Conservation (phyloP, 2,888 invertebrate genomes). For the Mythimna loreyi region DNA sequence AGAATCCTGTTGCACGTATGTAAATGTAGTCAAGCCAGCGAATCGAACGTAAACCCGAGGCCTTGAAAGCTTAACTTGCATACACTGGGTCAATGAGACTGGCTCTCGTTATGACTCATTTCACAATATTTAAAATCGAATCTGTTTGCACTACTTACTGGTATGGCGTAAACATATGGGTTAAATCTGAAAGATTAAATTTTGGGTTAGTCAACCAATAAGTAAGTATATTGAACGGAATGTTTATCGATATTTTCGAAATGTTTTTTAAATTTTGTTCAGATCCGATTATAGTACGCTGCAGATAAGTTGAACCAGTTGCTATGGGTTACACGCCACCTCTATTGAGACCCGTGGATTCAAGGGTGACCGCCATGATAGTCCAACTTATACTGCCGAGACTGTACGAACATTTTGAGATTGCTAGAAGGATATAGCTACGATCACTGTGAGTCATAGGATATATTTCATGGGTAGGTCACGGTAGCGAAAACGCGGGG, state of each 20-base stretch:
- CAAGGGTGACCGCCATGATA: too few relatives aligned
- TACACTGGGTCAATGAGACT: conserved; percentile 41
- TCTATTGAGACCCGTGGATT: too few relatives aligned
- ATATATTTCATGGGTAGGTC: neutral
- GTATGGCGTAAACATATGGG: neutral
- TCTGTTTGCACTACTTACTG: conserved; percentile 16
- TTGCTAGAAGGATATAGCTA: too few relatives aligned
- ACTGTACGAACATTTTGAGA: neutral
- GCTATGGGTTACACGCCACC: too few relatives aligned
- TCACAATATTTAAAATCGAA: conserved; percentile 41
- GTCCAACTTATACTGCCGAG: too few relatives aligned
- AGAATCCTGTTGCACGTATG: conserved; percentile 34
- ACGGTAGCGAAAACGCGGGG: neutral
- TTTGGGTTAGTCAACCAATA: neutral
- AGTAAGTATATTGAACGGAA: neutral
- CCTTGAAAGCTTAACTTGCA: conserved; percentile 30
- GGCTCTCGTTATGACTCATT: conserved; percentile 28
- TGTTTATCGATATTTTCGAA: neutral
- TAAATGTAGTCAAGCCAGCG: conserved; percentile 21
- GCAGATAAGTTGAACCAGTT: too few relatives aligned
- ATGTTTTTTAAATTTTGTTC: neutral
- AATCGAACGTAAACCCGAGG: conserved; percentile 38
- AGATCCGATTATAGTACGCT: neutral
- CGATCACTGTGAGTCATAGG: too few relatives aligned
- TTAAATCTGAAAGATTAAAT: neutral